These are phyloP conservation scores for Hypomecis punctinalis DNA, from an alignment of 2,888 invertebrate genomes.

Conservation along the genomic window DNA sequence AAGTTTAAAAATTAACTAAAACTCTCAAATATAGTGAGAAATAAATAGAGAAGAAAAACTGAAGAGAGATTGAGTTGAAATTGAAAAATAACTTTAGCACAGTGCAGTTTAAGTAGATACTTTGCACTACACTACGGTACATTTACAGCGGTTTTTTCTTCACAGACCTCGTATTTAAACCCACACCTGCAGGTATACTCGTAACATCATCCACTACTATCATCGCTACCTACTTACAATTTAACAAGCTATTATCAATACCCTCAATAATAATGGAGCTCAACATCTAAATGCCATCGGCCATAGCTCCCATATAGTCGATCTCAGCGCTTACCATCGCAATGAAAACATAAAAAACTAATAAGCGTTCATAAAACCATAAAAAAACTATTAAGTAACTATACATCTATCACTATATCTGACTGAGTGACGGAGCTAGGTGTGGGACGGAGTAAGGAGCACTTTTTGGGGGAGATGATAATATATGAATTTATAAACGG, in stretches of 20 bases:
- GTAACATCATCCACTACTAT: too few relatives aligned
- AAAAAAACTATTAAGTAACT: constrained; percentile 62
- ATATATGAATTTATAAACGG: too few relatives aligned
- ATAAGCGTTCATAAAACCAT: constrained; percentile 60
- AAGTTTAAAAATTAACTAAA: too few relatives aligned
- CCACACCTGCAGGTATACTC: too few relatives aligned
- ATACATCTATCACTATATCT: constrained; percentile 58
- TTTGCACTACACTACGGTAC: too few relatives aligned
- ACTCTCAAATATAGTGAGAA: too few relatives aligned
- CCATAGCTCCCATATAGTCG: constrained; percentile 23
- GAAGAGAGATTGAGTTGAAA: too few relatives aligned
- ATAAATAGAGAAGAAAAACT: too few relatives aligned
- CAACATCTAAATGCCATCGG: constrained; percentile 22
- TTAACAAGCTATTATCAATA: constrained; percentile 9
- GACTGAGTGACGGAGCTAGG: constrained; percentile 52
- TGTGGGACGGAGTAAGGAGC: constrained; percentile 17
- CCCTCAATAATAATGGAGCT: constrained; percentile 9
- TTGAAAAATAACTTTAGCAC: too few relatives aligned
- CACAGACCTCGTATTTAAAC: too few relatives aligned
- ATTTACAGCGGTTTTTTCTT: too few relatives aligned
- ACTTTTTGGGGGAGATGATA: neutral
- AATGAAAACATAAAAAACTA: constrained; percentile 52
- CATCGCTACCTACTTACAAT: neutral
- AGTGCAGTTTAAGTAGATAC: too few relatives aligned
- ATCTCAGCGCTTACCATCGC: constrained; percentile 38